Evolutionary conservation across 92 coral and sea anemone genomes (phyloP).

Genomic region (Diadumene lineata): DNA sequence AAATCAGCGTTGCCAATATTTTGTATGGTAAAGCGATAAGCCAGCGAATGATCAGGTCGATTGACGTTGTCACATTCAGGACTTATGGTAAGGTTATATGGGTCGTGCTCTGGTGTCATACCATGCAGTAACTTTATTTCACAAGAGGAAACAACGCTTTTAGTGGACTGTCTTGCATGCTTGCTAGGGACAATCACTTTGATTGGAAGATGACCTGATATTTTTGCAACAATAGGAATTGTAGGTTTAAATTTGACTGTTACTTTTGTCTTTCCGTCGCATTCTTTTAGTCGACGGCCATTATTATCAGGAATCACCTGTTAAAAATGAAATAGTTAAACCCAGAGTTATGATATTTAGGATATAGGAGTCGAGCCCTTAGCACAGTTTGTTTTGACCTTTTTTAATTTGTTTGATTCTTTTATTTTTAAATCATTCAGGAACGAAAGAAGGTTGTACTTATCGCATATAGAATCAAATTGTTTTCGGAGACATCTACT

Average conservation of each 20-base stretch:
- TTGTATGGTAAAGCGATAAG: slow-evolving; percentile 1
- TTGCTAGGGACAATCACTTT: background rate
- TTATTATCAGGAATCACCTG: background rate
- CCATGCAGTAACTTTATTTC: background rate
- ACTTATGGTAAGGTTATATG: background rate
- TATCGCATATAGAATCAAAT: too few relatives aligned
- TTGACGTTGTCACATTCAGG: slow-evolving; percentile 12
- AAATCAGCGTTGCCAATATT: background rate
- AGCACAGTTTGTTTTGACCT: too few relatives aligned
- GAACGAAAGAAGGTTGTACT: too few relatives aligned
- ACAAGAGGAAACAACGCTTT: slow-evolving; percentile 5
- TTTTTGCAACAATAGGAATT: background rate
- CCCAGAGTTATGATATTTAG: too few relatives aligned
- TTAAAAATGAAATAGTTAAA: too few relatives aligned
- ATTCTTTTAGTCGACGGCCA: slow-evolving; percentile 6
- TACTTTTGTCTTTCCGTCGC: background rate
- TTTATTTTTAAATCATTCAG: too few relatives aligned
- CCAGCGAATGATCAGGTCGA: background rate
- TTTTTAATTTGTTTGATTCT: too few relatives aligned
- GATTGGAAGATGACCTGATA: background rate
- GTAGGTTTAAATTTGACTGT: slow-evolving; percentile 13
- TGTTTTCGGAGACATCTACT: too few relatives aligned
- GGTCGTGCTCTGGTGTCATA: background rate
- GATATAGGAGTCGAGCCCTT: too few relatives aligned
- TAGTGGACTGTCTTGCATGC: background rate